Base-by-base conservation (phyloP, 2,888 invertebrate genomes). In the Ferrisia virgata region DNA sequence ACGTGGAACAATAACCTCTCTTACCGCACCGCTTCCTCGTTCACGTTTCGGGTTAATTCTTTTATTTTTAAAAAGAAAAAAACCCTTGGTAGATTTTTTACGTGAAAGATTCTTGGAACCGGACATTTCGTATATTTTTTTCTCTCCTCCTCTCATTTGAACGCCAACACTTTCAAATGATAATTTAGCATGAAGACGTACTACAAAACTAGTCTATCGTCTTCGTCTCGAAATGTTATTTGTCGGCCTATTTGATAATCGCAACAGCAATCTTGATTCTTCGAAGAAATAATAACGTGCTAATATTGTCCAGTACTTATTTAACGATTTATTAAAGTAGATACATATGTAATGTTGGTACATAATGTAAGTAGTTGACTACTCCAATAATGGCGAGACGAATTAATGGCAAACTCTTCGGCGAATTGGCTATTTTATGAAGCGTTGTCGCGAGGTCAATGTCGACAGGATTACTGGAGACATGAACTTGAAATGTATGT, bases 401-500 rank as follows among this genome's bases (percentile, higher is more conserved):
- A 64, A 64, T 64, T 28, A 64, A 64, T 64, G n/a, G 64, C 64
- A 28, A 64, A 64, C 13, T 25, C 15, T 64, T 3, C 13, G 8
- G 11, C 22, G 11, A 25, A 28, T 25, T 64, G 9, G 28, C 15
- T 64, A 28, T 25, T 64, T 13, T 64, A 28, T 64, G 64, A 64
- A 64, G 28, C 64, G 64, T 64, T 28, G 64, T 64, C 15, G 53
- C 53, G 64, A 64, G 64, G 64, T 64, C 64, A 64, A 64, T 64
- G 64, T 64, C 64, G 28, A 64, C 64, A 64, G 28, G 28, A 64
- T 64, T 28, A 64, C 25, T 28, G 64, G 64, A 64, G 31, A 28
- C 64, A 4, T 64, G 64, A 64, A 31, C 64, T 64, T 64, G 64
- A 64, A 64, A 64, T 64, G 64, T 64, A 15, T 64, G 64, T 28